phyloP scores from a whole-genome alignment of 2,113 vertebrate species.

The Tupaia chinensis region DNA sequence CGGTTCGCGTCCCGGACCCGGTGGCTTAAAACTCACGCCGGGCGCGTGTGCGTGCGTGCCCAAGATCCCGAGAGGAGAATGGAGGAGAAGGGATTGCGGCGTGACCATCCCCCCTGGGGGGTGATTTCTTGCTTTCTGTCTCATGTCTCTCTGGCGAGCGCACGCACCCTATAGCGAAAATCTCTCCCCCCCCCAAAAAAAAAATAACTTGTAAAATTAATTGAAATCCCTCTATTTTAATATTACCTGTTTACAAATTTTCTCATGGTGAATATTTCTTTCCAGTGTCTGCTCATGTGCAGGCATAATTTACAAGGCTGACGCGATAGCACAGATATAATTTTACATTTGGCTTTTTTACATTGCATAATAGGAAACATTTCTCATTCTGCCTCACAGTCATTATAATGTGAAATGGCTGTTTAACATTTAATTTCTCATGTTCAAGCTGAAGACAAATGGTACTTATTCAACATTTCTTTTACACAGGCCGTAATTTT shows the following conservation, averaged over 20 bases:
- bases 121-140: too few species aligned
- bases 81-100: too few species aligned
- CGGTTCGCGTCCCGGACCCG: too few species aligned
- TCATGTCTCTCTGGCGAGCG: too few species aligned
- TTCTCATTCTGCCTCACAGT: conserved; percentile 68
- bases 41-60: too few species aligned
- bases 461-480: conserved; percentile 17
- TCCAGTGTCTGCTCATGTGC: conserved; percentile 1
- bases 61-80: too few species aligned
- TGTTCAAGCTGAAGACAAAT: conserved; percentile 30
- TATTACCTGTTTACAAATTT: conserved; percentile 10
- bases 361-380: conserved; percentile 42
- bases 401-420: conserved; percentile 69
- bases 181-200: not conserved
- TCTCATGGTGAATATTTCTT: conserved; percentile 46
- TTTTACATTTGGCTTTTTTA: conserved; percentile 70
- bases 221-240: not conserved
- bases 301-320: conserved; percentile 66
- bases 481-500: not conserved
- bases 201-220: not conserved
- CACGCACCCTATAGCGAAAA: too few species aligned
- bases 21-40: too few species aligned
- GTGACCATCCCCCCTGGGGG: too few species aligned
- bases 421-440: conserved; percentile 62
- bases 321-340: conserved; percentile 37